Conservation (phyloP, 2,888 invertebrate genomes). For the Allolobophora icterica region DNA sequence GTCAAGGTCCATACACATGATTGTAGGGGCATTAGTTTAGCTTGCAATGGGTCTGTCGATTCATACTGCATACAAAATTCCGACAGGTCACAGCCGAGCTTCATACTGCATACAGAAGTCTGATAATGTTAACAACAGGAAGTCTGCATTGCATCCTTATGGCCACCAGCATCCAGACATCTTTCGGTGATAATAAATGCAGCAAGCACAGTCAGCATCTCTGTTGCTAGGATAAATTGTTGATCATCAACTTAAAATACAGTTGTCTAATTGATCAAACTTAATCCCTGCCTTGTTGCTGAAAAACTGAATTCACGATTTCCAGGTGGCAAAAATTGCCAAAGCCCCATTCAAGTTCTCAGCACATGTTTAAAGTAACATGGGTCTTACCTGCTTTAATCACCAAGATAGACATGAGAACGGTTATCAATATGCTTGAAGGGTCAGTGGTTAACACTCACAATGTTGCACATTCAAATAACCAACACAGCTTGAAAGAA, state of each 20-base stretch:
- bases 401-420: too few relatives aligned
- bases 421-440: too few relatives aligned
- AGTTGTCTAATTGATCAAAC: neutral
- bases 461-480: too few relatives aligned
- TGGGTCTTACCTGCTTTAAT: too few relatives aligned
- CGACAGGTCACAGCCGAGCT: neutral
- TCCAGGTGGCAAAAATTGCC: too few relatives aligned
- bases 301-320: neutral
- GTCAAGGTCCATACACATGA: neutral
- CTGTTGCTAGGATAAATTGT: too few relatives aligned
- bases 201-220: neutral
- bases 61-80: slow-evolving; percentile 9
- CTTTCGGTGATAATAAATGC: neutral
- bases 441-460: too few relatives aligned
- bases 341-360: neutral
- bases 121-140: neutral
- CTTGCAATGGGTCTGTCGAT: neutral
- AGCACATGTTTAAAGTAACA: neutral
- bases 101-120: too few relatives aligned
- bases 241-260: neutral
- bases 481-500: too few relatives aligned
- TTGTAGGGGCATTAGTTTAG: neutral
- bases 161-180: neutral
- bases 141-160: neutral
- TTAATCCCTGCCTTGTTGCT: neutral